Evolutionary conservation across 2,113 vertebrate species (phyloP), one percentile per base, ranked within the genome.

Genomic region (Nannobrachium achirus): DNA sequence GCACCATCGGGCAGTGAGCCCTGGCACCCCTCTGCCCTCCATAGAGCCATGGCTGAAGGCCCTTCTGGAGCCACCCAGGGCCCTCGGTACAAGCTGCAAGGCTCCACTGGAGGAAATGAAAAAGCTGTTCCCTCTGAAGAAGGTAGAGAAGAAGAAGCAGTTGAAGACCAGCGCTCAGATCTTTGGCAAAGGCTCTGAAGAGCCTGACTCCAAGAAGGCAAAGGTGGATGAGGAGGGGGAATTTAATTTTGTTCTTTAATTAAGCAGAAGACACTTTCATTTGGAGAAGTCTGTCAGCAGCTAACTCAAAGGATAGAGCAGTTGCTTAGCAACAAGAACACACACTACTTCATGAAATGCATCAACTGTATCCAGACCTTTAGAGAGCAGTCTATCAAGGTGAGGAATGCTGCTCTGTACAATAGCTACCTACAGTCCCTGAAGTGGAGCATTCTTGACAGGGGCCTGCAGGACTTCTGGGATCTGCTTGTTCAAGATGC

Each of bases 391-490:
- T 95, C 97, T 0, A 57, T 96, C 41, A 94, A 95, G 96, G 97
- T 99, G 56, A 82, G 88, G 80, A 92, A 95, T 50, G 93, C 92
- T 11, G 89, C 89, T 58, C 87, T 83, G 65, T 99, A 96, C 89
- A 99, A 99, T 80, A 91, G 76, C 80, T 98, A 96, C 89, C 86
- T 99, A 55, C 92, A 88, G 70, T 87, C 83, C 9, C 88, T 99
- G 77, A 96, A 94, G 90, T 92, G 89, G 62, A 95, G 92, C 83
- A 86, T 95, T 72, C 91, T 94, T 72, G 88, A 87, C 62, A 92
- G 93, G 80, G 88, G 88, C 38, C 90, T 98, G 45, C 86, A 92
- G 81, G 95, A 95, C 75, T 98, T 99, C 91, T 99, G 98, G 98
- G 94, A 97, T 57, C 92, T 97, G 68, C 73, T 99, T 10, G 51